phyloP scores from a whole-genome alignment of 2,797 vertebrate species.

The Alcedo quadribrachys region DNA sequence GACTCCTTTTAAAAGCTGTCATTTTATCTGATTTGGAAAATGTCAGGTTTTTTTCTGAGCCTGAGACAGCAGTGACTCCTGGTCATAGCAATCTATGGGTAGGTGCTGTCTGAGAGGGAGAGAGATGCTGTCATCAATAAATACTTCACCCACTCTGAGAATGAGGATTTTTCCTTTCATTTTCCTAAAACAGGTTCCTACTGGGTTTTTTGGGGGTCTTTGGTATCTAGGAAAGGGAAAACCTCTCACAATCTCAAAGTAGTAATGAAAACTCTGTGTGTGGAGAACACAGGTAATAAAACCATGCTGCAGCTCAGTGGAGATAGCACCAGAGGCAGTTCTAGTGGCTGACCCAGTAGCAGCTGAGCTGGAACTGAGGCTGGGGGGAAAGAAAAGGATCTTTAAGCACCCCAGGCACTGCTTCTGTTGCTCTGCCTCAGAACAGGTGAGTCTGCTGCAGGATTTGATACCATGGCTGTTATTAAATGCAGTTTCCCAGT shows the following conservation, averaged over 20 bases:
- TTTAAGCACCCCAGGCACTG: background rate
- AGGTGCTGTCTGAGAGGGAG: background rate
- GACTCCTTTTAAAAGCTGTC: background rate
- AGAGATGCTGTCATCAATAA: background rate
- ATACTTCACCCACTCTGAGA: background rate
- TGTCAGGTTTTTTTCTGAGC: background rate
- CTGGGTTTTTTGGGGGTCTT: background rate
- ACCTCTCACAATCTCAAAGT: background rate
- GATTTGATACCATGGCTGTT: background rate
- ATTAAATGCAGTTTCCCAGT: background rate
- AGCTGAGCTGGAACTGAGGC: background rate
- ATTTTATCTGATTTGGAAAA: background rate
- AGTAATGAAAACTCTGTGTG: background rate
- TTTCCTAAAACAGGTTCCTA: background rate
- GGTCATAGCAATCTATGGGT: background rate
- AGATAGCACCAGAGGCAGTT: background rate
- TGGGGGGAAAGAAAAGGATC: background rate
- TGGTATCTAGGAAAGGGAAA: background rate
- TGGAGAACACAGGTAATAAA: background rate
- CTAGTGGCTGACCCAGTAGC: background rate
- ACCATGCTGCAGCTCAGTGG: background rate
- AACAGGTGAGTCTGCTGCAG: background rate
- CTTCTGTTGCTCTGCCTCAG: background rate
- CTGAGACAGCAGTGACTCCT: background rate
- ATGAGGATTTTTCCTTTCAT: background rate